A percentile compares a stretch with the other conserved stretches of the same genome.
Conservation (phyloP, 2,888 invertebrate genomes). For the Bursaphelenchus okinawaensis region DNA sequence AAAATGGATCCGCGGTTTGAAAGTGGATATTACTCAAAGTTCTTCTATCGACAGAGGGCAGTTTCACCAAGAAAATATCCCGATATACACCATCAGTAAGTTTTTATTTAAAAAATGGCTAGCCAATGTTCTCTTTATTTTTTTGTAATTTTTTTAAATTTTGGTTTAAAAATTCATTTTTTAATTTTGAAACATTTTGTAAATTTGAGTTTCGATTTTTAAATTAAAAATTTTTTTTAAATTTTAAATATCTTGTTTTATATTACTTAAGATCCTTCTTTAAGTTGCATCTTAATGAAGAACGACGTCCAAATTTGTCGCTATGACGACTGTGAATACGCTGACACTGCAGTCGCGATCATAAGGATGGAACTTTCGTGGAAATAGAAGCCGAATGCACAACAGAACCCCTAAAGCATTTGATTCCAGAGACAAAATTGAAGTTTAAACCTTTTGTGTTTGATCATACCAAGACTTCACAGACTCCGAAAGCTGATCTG, state of each 20-base stretch:
- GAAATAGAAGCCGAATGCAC: not conserved
- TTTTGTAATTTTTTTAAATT: no score
- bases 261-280: not conserved
- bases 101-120: not conserved
- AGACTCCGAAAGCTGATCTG: not conserved
- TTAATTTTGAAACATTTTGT: no score
- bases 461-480: not conserved
- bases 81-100: constrained; percentile 26
- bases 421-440: not conserved
- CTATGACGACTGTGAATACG: not conserved
- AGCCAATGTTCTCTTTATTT: no score
- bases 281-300: not conserved
- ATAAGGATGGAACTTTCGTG: not conserved
- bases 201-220: not conserved
- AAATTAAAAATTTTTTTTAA: not conserved
- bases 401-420: not conserved
- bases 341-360: not conserved
- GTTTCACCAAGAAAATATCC: constrained; percentile 41
- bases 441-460: not conserved
- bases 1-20: constrained; percentile 20
- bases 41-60: constrained; percentile 42
- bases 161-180: no score
- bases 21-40: constrained; percentile 33
- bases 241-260: not conserved
- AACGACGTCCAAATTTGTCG: not conserved